Conservation (phyloP, 2,113 vertebrate genomes). For the Platichthys stellatus region DNA sequence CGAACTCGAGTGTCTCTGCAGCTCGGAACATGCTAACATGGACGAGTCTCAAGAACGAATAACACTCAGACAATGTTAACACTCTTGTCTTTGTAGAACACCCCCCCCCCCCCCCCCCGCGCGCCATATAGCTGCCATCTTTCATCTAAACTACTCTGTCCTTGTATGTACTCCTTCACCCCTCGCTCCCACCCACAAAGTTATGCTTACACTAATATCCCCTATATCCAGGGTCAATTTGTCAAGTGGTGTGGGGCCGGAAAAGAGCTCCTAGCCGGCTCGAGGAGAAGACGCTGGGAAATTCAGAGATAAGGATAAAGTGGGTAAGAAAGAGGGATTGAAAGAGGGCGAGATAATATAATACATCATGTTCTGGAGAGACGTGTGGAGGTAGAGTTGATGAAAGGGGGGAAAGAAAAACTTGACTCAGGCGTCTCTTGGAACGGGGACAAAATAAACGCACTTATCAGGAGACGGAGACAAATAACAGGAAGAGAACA, state of each 20-base stretch:
- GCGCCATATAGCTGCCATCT: background rate
- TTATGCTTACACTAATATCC: slow-evolving; percentile 31
- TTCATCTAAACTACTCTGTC: slow-evolving; percentile 9
- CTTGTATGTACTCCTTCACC: slow-evolving; percentile 27
- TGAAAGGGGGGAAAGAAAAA: slow-evolving; percentile 29
- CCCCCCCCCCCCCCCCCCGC: background rate
- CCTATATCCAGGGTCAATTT: slow-evolving; percentile 38
- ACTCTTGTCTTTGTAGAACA: background rate
- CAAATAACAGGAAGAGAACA: slow-evolving; percentile 45
- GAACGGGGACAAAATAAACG: slow-evolving; percentile 55
- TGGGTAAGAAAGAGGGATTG: background rate
- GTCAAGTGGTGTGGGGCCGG: slow-evolving; percentile 7
- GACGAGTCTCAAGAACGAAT: background rate
- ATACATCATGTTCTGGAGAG: background rate
- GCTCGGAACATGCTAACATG: background rate
- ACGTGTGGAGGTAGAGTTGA: slow-evolving; percentile 19
- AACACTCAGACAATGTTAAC: background rate
- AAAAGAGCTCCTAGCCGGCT: background rate
- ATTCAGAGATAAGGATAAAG: background rate
- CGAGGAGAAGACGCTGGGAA: background rate
- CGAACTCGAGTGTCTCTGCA: too few relatives aligned
- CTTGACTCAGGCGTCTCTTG: slow-evolving; percentile 27
- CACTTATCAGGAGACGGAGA: slow-evolving; percentile 37
- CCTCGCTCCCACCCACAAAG: slow-evolving; percentile 15
- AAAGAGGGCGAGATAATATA: slow-evolving; percentile 17